These are phyloP conservation scores for Agrotis segetum DNA, from an alignment of 2,888 invertebrate species.

Conservation along the genomic window DNA sequence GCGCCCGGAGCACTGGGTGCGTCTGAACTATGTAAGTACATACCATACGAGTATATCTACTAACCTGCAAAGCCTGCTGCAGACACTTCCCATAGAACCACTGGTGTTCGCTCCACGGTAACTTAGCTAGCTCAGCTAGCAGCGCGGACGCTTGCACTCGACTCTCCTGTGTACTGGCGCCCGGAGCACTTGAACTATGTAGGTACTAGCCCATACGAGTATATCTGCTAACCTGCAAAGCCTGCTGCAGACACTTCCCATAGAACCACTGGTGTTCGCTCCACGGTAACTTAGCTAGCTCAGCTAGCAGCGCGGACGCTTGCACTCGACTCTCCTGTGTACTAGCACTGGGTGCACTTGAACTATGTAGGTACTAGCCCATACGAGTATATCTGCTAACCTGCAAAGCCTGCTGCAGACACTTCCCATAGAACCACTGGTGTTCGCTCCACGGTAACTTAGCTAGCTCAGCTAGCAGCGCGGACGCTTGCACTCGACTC, in stretches of 20 bases:
- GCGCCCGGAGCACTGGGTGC: too few species aligned
- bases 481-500: constrained; percentile 70
- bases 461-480: constrained; percentile 70
- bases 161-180: constrained; percentile 60
- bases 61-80: too few species aligned
- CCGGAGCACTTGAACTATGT: too few species aligned
- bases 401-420: constrained; percentile 73
- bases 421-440: constrained; percentile 76
- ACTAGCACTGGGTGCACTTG: neutral
- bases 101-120: too few species aligned
- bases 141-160: constrained; percentile 72
- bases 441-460: constrained; percentile 77
- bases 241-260: constrained; percentile 66
- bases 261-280: constrained; percentile 76
- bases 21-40: too few species aligned
- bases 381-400: constrained; percentile 55
- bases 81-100: too few species aligned
- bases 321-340: constrained; percentile 71
- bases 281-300: constrained; percentile 78
- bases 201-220: too few species aligned
- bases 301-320: constrained; percentile 70
- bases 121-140: constrained; percentile 66
- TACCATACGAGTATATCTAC: too few species aligned
- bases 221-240: constrained; percentile 71
- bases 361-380: too few species aligned